Conservation (phyloP, 1,140 invertebrate species). For the Aporrectodea caliginosa region DNA sequence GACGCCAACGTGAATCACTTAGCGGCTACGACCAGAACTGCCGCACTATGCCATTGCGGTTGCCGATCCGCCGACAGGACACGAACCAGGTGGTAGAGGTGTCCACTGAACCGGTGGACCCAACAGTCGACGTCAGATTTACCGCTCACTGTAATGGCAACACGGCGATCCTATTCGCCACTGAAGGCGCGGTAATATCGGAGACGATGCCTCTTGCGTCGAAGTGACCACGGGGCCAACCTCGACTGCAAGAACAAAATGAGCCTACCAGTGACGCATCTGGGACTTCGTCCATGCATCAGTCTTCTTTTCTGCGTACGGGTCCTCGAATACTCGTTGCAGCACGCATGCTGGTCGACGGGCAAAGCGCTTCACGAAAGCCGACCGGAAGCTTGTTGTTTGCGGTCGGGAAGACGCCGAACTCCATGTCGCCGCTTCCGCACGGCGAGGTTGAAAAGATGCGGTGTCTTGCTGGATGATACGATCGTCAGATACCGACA, state of each 20-base stretch:
- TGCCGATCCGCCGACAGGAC: too few species aligned
- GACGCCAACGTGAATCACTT: conserved; percentile 15
- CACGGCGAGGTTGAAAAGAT: conserved; percentile 31
- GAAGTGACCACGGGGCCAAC: conserved; percentile 9
- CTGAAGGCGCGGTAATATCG: conserved; percentile 10
- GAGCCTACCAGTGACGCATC: conserved; percentile 17
- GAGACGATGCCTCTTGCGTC: conserved; percentile 19
- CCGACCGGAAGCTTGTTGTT: conserved; percentile 18
- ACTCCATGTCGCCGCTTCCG: conserved; percentile 32
- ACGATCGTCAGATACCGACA: too few species aligned
- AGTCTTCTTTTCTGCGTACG: too few species aligned
- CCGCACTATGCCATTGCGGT: conserved; percentile 29
- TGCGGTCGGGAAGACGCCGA: conserved; percentile 25
- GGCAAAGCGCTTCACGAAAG: neutral
- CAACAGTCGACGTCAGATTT: conserved; percentile 18
- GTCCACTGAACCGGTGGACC: conserved; percentile 7
- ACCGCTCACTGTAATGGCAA: conserved; percentile 24
- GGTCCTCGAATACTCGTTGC: too few species aligned
- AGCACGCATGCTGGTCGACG: conserved; percentile 10
- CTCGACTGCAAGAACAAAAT: conserved; percentile 24
- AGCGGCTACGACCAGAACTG: conserved; percentile 24
- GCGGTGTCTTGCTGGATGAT: too few species aligned
- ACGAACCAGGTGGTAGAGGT: conserved; percentile 15
- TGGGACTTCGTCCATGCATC: conserved; percentile 33
- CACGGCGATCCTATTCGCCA: conserved; percentile 25